phyloP scores from a whole-genome alignment of 2,113 vertebrate species.

The Pycnonotus jocosus region DNA sequence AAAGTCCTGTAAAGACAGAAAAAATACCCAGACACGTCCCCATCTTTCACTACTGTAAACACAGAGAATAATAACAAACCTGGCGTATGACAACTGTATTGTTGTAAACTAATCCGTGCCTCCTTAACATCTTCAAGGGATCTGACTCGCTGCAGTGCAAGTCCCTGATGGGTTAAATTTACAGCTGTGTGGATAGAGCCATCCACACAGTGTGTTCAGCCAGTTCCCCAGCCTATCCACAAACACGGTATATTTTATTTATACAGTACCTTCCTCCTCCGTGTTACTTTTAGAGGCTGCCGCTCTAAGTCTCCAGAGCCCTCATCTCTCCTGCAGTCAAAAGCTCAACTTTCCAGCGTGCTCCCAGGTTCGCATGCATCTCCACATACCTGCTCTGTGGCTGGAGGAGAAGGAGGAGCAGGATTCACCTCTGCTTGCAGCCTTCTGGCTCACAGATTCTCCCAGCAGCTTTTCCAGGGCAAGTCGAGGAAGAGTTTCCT shows the following conservation, averaged over 20 bases:
- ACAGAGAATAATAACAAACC: not conserved
- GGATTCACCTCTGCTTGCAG: conserved; percentile 28
- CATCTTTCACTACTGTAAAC: not conserved
- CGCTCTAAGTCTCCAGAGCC: not conserved
- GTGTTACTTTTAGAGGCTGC: conserved; percentile 9
- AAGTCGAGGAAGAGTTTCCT: conserved; percentile 50
- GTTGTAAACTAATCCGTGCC: not conserved
- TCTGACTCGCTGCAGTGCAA: not conserved
- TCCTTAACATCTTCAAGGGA: conserved; percentile 38
- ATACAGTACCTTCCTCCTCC: conserved; percentile 14
- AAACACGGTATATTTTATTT: conserved; percentile 14
- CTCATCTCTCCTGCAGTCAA: not conserved
- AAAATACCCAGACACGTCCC: not conserved
- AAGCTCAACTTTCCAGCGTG: conserved; percentile 34
- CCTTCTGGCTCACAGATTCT: conserved; percentile 9
- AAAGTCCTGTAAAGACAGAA: conserved; percentile 17
- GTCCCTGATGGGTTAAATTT: conserved; percentile 1
- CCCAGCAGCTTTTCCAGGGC: conserved; percentile 36
- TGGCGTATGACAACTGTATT: not conserved
- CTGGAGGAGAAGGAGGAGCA: not conserved
- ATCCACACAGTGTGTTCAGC: not conserved
- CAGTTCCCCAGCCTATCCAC: not conserved
- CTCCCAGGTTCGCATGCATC: not conserved
- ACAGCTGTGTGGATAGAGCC: conserved; percentile 27
- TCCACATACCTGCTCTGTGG: conserved; percentile 47